Conservation (phyloP, 1,140 invertebrate genomes). For the Riptortus pedestris region DNA sequence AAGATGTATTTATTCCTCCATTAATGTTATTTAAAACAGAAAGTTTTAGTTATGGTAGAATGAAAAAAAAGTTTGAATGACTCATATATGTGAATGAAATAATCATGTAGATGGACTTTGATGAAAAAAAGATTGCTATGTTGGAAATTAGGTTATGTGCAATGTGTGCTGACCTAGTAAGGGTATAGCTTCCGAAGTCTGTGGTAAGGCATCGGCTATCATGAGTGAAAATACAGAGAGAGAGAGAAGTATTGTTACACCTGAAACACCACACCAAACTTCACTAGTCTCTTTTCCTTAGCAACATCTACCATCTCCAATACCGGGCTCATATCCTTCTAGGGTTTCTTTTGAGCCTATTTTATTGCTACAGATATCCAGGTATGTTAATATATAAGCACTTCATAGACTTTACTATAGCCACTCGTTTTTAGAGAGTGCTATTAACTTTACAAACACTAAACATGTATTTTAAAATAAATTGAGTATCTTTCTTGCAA, state of each 20-base stretch:
- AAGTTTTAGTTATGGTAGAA: no score
- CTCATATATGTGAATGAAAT: conserved; percentile 27
- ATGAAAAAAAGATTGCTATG: conserved; percentile 26
- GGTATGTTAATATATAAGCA: no score
- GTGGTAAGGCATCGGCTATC: conserved; percentile 54
- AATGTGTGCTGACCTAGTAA: conserved; percentile 48
- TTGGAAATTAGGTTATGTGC: conserved; percentile 29
- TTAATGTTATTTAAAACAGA: no score
- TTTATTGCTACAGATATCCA: no score
- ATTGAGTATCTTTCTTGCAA: no score
- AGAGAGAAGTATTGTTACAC: conserved; percentile 63
- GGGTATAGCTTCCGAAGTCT: conserved; percentile 58
- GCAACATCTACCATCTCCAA: background rate
- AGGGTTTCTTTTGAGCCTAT: background rate
- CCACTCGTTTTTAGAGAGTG: no score
- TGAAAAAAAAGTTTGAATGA: no score
- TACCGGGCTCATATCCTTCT: background rate
- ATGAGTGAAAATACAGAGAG: conserved; percentile 65
- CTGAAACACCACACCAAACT: conserved; percentile 39
- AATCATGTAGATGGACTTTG: conserved; percentile 29
- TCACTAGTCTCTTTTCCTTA: conserved; percentile 11
- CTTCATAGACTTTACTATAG: no score
- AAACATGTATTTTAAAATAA: no score
- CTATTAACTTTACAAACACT: no score
- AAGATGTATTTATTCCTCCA: no score